Evolutionary conservation across 2,113 vertebrate species (phyloP).

Genomic region (Periophthalmus modestus): DNA sequence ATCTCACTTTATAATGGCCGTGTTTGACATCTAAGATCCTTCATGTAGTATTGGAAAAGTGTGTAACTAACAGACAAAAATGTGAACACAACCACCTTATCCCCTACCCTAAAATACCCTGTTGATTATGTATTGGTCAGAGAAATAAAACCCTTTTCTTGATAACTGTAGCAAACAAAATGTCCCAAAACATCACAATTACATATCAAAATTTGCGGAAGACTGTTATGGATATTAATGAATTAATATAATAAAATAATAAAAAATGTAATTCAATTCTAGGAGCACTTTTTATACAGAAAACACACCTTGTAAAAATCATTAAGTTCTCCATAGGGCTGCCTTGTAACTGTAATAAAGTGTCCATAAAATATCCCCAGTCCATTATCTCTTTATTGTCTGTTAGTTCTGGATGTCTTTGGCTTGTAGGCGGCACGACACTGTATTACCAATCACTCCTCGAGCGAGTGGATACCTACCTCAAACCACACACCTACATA

Average conservation of each 20-base stretch:
- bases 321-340: constrained; percentile 40
- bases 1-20: neutral
- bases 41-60: neutral
- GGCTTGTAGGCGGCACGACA: constrained; percentile 31
- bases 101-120: neutral
- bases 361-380: constrained; percentile 47
- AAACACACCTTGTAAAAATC: constrained; percentile 25
- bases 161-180: neutral
- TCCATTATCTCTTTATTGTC: constrained; percentile 54
- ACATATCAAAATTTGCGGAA: neutral
- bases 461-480: constrained; percentile 48
- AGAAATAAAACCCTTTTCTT: neutral
- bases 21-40: neutral
- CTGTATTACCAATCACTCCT: constrained; percentile 43
- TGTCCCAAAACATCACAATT: too few species aligned
- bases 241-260: too few species aligned
- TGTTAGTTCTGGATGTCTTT: constrained; percentile 51
- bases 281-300: constrained; percentile 11
- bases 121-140: neutral
- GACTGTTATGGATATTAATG: too few species aligned
- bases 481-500: constrained; percentile 54
- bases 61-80: neutral
- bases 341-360: constrained; percentile 42
- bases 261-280: neutral
- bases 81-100: too few species aligned